Base-by-base conservation (phyloP, 2,888 invertebrate genomes). In the Teinopalpus imperialis region DNA sequence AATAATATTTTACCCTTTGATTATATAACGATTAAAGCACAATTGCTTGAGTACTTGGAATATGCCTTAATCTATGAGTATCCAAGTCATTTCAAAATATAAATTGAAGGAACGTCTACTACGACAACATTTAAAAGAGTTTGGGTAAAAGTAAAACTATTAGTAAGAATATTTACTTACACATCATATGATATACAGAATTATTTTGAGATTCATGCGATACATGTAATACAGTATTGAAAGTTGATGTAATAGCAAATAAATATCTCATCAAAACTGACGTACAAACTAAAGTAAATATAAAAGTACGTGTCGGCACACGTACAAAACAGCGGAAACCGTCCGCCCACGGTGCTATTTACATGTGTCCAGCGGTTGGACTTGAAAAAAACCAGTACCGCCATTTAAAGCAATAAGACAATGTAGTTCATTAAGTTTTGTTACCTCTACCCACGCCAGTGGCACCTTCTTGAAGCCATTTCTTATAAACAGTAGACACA, bases 401-500 rank as follows among this genome's bases (percentile, higher is more conserved):
- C 85, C 85, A 72, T 81, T 73, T 81, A 69, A 69, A 81, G 86
- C 72, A 85, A 79, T 81, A 86, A 86, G 79, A 87, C 83, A 85
- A 86, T 85, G 79, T 76, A 64, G 69, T 78, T 81, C 80, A 80
- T 85, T 83, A 82, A 69, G 74, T 73, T 70, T 61, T 60, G 73
- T 68, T 71, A 60, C 73, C 63, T 56, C 63, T 70, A 56, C 85
- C 85, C 75, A 85, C 85, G 62, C 63, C 27, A 9, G 37, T 52
- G 52, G 61, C 67, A 69, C 67, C 65, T 68, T 61, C 56, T 53
- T 54, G 52, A 55, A 49, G 52, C 41, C 48, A 48, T 58, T 63
- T 61, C 57, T 59, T 55, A 54, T 56, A 52, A 47, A 50, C 51
- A 48, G 49, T 56, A 24, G 52, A 50, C 48, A 20, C 9, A 26